Base-by-base conservation (phyloP, 2,113 vertebrate species). In the Acrocephalus arundinaceus region DNA sequence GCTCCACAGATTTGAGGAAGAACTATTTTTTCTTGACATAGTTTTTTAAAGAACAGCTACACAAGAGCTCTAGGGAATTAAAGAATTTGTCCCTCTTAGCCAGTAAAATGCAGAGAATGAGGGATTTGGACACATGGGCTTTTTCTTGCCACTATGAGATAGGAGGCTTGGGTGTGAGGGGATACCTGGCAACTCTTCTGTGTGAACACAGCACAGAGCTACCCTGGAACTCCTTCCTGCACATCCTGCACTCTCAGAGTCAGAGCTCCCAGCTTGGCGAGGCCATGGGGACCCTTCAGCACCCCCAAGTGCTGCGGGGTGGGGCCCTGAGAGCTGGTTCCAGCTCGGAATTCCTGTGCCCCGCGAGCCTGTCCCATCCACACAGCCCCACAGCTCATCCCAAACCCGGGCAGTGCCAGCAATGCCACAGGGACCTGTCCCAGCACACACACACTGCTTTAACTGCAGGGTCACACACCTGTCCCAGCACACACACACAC, bases 51-150 rank as follows among this genome's bases (percentile, higher is more conserved):
- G 37, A 77, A 59, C 4, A 78, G 74, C 58, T 65, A 41, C 10
- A 61, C 6, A 25, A 35, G 55, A 68, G 39, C 87, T 84, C 55
- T 15, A 37, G 79, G 65, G 87, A 94, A 86, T 79, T 33, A 74
- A 59, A 51, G 75, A 57, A 55, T 90, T 74, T 94, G 89, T 84
- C 72, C 46, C 78, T 91, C 55, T 88, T 70, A 85, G 73, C 77
- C 77, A 76, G 85, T 37, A 80, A 83, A 90, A 91, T 39, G 65
- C 89, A 84, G 90, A 85, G 66, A 87, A 75, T 6, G 55, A 83
- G 79, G 72, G 79, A 73, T 90, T 59, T 77, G 91, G 79, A 90
- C 74, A 82, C 66, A 37, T 0, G 0, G n/a, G 74, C 39, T 91
- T 72, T 80, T 85, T 66, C 81, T 54, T 62, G 65, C 58, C 5